A percentile compares a stretch with the other conserved stretches of the same genome.
phyloP scores from a whole-genome alignment of 2,888 invertebrate species.

The Drosophila eohydei region DNA sequence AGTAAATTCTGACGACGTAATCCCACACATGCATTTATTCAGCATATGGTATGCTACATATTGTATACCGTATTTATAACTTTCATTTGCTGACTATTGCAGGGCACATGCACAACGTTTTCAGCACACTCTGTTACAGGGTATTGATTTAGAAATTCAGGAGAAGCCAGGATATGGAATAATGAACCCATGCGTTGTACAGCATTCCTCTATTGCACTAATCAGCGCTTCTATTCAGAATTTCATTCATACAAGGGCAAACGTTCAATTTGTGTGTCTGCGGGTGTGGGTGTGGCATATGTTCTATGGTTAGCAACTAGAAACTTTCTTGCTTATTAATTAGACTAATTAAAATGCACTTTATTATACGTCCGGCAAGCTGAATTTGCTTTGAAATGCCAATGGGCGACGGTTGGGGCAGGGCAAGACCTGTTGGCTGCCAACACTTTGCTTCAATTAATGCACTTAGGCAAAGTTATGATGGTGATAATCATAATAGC shows the following conservation, averaged over 20 bases:
- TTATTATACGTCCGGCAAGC: conserved; percentile 17
- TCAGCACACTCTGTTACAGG: background rate
- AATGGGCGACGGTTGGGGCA: background rate
- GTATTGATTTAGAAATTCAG: background rate
- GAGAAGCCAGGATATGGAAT: conserved; percentile 1
- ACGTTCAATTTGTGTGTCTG: conserved; percentile 28
- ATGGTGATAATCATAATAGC: conserved; percentile 48
- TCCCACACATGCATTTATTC: background rate
- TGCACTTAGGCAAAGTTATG: conserved; percentile 40
- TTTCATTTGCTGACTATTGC: background rate
- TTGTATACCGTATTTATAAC: background rate
- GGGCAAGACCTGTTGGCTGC: conserved; percentile 2
- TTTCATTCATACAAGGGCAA: conserved; percentile 29
- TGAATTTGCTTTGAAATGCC: conserved; percentile 5
- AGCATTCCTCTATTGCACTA: conserved; percentile 27
- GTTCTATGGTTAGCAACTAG: background rate
- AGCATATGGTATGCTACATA: background rate
- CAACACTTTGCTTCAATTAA: conserved; percentile 53
- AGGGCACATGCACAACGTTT: background rate
- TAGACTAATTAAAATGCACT: conserved; percentile 72
- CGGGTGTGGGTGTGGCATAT: background rate
- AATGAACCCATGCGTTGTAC: background rate
- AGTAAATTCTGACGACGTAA: too few species aligned
- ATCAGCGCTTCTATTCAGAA: conserved; percentile 44
- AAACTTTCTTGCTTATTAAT: conserved; percentile 65